Percentiles rank a stretch among this genome's conserved stretches.
Conservation (phyloP, 92 coral and sea anemone genomes). For the Phenganax marumi region DNA sequence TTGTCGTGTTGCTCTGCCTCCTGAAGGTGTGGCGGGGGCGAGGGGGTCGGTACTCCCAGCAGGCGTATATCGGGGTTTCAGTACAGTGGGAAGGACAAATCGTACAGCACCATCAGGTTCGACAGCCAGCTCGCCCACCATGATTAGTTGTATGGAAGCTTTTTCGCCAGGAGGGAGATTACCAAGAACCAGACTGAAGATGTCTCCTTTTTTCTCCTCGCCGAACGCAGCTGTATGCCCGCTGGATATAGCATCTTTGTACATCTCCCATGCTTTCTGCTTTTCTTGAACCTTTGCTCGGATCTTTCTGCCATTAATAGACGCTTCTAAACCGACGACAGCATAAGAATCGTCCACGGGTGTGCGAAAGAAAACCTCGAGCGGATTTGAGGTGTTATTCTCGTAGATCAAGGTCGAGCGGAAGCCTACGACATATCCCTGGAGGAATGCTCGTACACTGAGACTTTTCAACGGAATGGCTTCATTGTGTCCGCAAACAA, state of each 20-base stretch:
- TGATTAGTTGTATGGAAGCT: constrained; percentile 68
- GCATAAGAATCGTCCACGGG: constrained; percentile 78
- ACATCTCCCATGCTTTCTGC: constrained; percentile 73
- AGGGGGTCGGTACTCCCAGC: constrained; percentile 48
- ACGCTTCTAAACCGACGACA: constrained; percentile 86
- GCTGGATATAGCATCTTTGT: constrained; percentile 78
- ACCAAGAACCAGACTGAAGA: constrained; percentile 76
- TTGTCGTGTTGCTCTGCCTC: constrained; percentile 31
- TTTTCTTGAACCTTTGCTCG: constrained; percentile 80
- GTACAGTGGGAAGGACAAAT: constrained; percentile 76
- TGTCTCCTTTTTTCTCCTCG: constrained; percentile 84
- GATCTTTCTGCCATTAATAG: constrained; percentile 77
- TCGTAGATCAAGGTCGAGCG: constrained; percentile 69
- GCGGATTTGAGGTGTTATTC: constrained; percentile 70
- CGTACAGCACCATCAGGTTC: constrained; percentile 74
- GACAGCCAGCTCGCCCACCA: constrained; percentile 77
- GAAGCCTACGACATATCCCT: constrained; percentile 78
- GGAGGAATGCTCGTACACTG: constrained; percentile 63
- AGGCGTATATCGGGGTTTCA: constrained; percentile 81
- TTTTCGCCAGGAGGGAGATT: constrained; percentile 80
- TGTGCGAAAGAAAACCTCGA: constrained; percentile 77
- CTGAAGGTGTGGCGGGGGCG: constrained; percentile 43
- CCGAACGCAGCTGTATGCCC: constrained; percentile 75
- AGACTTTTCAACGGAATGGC: constrained; percentile 69
- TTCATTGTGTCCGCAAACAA: constrained; percentile 6